Base-by-base conservation (phyloP, 2,797 vertebrate genomes). In the Syncerus caffer region DNA sequence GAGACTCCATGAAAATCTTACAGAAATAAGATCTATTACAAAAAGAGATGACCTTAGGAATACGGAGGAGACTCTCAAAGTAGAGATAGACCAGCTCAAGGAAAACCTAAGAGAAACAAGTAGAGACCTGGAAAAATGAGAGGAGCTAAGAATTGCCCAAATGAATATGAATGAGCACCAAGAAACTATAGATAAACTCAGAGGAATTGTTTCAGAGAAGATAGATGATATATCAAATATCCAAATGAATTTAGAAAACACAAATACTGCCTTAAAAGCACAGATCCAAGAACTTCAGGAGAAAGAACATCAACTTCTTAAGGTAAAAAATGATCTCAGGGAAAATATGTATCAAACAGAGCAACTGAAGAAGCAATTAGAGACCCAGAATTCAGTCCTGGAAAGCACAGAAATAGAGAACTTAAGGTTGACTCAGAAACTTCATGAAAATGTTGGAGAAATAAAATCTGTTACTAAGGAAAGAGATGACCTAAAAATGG, bases 1-100 rank as follows among this genome's bases (percentile, higher is more conserved):
- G 89, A 97, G 95, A 85, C 97, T 99, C 45, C 83, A 90, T 12
- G 94, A 96, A 85, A 94, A 89, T 89, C 94, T 0, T 55, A 97
- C 98, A 93, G 97, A 98, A 97, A 91, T 98, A 94, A 98, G 31
- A 97, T 58, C 76, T 60, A 13, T 98, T 84, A 95, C n/a, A 6
- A 90, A 98, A 96, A 98, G 98, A 98, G 98, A 98, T 94, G 4
- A 90, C 2, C 92, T 98, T 71, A 98, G 96, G 42, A 90, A 94
- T 79, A 62, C 60, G 6, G 93, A 87, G 2, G 95, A 98, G 29
- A 92, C n/a, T 51, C 98, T 99, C 45, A 97, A 95, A 94, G 71
- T 60, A 29, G 98, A 99, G 89, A 93, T 29, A 67, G 95, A 98
- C 7, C 98, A 98, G 71, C 97, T 99, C n/a, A 94, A 94, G 96